Conservation (phyloP, 2,888 invertebrate species). For the Zootermopsis nevadensis region DNA sequence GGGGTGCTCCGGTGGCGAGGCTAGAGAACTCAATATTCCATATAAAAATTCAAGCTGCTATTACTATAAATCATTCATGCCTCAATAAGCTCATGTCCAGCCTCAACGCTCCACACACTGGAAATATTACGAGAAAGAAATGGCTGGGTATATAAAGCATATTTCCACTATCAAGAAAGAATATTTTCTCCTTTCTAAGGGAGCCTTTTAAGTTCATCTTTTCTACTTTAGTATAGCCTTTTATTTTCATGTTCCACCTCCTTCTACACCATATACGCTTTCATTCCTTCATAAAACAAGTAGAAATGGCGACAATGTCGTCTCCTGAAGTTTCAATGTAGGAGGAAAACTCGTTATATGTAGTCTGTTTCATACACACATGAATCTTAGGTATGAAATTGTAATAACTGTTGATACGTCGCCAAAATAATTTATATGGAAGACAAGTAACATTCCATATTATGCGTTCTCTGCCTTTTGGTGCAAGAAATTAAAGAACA, state of each 20-base stretch:
- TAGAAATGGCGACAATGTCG: conserved; percentile 28
- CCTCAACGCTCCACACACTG: neutral
- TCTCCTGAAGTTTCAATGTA: conserved; percentile 1
- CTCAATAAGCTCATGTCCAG: conserved; percentile 1
- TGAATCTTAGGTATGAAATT: conserved; percentile 15
- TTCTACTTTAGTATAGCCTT: neutral
- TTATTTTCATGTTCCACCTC: conserved; percentile 25
- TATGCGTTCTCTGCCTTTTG: neutral
- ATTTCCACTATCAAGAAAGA: conserved; percentile 25
- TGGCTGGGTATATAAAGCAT: neutral
- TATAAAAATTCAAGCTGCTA: neutral
- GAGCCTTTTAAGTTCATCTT: conserved; percentile 23
- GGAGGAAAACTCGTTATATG: neutral
- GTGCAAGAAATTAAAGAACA: too few species aligned
- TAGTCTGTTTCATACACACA: neutral
- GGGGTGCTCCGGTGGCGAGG: neutral
- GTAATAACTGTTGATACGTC: conserved; percentile 5
- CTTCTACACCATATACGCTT: conserved; percentile 12
- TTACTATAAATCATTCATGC: conserved; percentile 18
- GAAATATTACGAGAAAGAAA: neutral
- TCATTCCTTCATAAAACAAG: conserved; percentile 31
- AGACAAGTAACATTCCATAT: neutral
- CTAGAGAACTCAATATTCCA: neutral
- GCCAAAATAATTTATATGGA: neutral
- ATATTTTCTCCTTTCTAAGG: conserved; percentile 33